Base-by-base conservation (phyloP, 2,888 invertebrate genomes). In the Gastracanthus pulcherrimus region DNA sequence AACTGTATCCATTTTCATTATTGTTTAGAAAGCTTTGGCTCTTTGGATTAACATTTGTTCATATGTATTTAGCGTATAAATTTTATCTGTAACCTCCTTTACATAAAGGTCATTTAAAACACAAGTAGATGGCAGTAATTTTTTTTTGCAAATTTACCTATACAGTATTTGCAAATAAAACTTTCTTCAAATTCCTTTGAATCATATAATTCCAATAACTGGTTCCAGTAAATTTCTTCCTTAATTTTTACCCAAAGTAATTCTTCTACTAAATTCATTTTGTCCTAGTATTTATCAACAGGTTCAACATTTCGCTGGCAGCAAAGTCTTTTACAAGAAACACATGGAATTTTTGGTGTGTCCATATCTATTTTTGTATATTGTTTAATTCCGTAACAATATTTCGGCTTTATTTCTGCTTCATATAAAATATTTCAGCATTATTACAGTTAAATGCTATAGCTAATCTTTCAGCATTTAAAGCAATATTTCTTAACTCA, bases 21-120 rank as follows among this genome's bases (percentile, higher is more conserved):
- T 84, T 1, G 87, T 87, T 85, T 90, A 89, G 83, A 89, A 89
- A 4, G 90, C 87, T 85, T 89, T 89, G 26, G 88, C 88, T 80
- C 86, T 71, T 82, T 88, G 87, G 66, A 88, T 88, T 7, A 88
- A 84, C 11, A 86, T 83, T 83, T 84, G 85, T 82, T n/a, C n/a
- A n/a, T 83, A 86, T 34, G 85, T 81, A 76, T 87, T 86, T 19
- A 76, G 76, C 4, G 23, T 34, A 7, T 23, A 19, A 31, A 87
- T 82, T 80, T 84, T 83, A 26, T 58, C 13, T 26, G 87, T 85
- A 31, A 80, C 45, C 6, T 29, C 4, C 11, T 72, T 26, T 31
- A 83, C 81, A 31, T 60, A 62, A 16, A 88, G 69, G 34, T 85
- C 82, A 80, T 89, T 88, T 48, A 87, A 72, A 34, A 88, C 70